Conservation (phyloP, 2,113 vertebrate species). For the Vidua macroura region DNA sequence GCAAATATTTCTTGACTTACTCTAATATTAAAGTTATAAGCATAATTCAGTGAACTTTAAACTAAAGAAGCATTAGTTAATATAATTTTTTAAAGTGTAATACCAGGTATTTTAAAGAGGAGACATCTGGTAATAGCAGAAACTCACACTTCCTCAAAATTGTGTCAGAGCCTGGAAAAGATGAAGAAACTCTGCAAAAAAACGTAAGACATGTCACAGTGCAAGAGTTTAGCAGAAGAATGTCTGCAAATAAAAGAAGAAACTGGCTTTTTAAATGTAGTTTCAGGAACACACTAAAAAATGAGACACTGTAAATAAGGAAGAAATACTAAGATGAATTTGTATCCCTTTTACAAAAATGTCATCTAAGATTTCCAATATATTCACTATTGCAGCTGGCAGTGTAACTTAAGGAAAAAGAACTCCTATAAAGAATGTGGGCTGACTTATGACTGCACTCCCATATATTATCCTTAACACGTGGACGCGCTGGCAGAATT, state of each 20-base stretch:
- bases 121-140: slow-evolving; percentile 6
- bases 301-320: not conserved
- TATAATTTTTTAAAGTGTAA: not conserved
- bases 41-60: not conserved
- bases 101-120: not conserved
- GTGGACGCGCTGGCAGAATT: not conserved
- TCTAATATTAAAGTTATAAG: not conserved
- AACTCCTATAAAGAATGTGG: not conserved
- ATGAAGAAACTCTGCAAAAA: not conserved
- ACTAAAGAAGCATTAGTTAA: not conserved
- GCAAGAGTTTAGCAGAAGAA: not conserved
- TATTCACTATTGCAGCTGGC: not conserved
- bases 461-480: not conserved
- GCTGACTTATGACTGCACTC: not conserved
- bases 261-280: not conserved
- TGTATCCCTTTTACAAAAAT: not conserved
- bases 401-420: not conserved
- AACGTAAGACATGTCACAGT: not conserved
- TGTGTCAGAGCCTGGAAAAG: not conserved
- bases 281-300: not conserved
- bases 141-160: slow-evolving; percentile 44
- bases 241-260: not conserved
- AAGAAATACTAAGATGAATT: not conserved
- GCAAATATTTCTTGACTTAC: not conserved
- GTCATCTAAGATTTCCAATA: not conserved